These are phyloP conservation scores for Erebia ligea DNA, from an alignment of 2,888 invertebrate species.

Conservation along the genomic window DNA sequence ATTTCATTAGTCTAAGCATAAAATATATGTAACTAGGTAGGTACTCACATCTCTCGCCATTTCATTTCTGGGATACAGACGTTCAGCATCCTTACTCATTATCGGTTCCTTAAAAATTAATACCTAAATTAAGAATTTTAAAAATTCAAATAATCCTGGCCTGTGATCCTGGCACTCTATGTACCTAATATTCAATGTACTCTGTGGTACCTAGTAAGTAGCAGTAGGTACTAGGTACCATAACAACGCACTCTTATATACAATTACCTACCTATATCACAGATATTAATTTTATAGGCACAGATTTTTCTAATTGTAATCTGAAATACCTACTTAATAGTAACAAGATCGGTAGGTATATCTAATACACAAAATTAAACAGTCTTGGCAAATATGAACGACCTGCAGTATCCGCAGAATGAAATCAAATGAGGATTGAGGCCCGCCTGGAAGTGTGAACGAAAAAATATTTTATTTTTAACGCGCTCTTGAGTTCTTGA, in stretches of 20 bases:
- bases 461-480: background rate
- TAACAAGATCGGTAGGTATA: background rate
- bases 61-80: slow-evolving; percentile 8
- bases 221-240: too few species aligned
- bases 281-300: too few species aligned
- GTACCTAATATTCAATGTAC: too few species aligned
- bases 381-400: background rate
- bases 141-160: background rate
- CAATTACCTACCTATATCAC: too few species aligned
- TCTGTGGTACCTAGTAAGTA: too few species aligned
- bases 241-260: too few species aligned
- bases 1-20: too few species aligned
- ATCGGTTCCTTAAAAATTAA: slow-evolving; percentile 7
- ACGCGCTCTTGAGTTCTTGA: background rate
- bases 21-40: background rate
- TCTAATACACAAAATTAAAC: background rate
- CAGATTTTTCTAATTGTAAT: too few species aligned
- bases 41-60: background rate
- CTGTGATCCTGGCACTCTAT: background rate
- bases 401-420: background rate
- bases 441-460: too few species aligned
- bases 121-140: background rate
- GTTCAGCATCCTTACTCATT: slow-evolving; percentile 7
- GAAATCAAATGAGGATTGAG: slow-evolving; percentile 8
- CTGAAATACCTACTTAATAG: too few species aligned